Evolutionary conservation across 1,140 invertebrate genomes (phyloP).

Genomic region (Drosophila simulans): DNA sequence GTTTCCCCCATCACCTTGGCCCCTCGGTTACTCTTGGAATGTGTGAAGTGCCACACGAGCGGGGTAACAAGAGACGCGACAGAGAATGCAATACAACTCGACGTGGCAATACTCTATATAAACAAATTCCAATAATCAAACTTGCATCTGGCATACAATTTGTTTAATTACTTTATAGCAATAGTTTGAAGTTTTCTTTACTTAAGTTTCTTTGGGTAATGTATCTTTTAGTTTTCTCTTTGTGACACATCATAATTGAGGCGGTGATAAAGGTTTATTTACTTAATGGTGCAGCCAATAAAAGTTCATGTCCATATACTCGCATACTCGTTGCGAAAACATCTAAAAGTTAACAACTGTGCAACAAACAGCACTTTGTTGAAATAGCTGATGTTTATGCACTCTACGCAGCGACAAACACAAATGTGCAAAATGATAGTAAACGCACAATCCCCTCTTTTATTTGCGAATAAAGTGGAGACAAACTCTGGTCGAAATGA

Average conservation of each 20-base stretch:
- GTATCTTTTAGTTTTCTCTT: background rate
- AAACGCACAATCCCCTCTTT: background rate
- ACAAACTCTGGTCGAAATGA: background rate
- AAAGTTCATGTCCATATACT: background rate
- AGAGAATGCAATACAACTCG: background rate
- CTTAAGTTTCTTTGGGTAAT: too few relatives aligned
- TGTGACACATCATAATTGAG: conserved; percentile 9
- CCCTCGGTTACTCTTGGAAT: conserved; percentile 21
- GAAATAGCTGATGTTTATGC: conserved; percentile 9
- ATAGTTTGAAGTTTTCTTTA: background rate
- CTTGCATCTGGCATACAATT: background rate
- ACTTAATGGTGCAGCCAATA: conserved; percentile 11
- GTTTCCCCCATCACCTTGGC: conserved; percentile 8
- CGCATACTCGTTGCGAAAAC: background rate
- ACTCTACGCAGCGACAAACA: background rate
- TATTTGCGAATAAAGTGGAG: background rate
- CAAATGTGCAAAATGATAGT: conserved; percentile 4
- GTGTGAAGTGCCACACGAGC: conserved; percentile 49
- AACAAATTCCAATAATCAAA: background rate
- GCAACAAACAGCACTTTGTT: conserved; percentile 16
- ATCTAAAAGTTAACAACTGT: conserved; percentile 13
- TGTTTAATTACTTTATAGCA: background rate
- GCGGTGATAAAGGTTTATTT: conserved; percentile 18
- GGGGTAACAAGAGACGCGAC: conserved; percentile 9
- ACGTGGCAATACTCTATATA: background rate